phyloP scores from a whole-genome alignment of 2,797 vertebrate species.

The Ceryle rudis region DNA sequence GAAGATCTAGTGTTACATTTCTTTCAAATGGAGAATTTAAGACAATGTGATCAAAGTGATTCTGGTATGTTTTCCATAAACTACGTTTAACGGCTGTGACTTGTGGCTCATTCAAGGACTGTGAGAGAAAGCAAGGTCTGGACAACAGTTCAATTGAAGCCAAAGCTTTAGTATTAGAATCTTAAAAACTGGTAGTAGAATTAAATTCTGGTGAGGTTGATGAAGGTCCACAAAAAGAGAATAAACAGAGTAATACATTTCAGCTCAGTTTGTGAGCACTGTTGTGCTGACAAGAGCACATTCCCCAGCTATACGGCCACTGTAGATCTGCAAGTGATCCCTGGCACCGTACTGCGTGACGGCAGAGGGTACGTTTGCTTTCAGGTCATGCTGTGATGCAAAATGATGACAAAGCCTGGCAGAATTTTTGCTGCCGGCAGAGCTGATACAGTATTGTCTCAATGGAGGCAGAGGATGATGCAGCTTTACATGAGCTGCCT shows the following conservation, averaged over 20 bases:
- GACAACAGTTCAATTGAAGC: not conserved
- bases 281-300: not conserved
- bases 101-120: not conserved
- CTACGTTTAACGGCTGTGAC: not conserved
- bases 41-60: not conserved
- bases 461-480: not conserved
- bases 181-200: not conserved
- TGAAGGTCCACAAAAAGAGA: not conserved
- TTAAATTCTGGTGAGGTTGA: not conserved
- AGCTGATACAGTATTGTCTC: not conserved
- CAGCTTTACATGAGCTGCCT: slow-evolving; percentile 4
- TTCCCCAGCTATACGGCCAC: not conserved
- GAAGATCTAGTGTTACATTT: not conserved
- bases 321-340: not conserved
- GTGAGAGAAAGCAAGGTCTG: not conserved
- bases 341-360: not conserved
- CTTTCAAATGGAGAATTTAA: not conserved
- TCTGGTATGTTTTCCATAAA: not conserved
- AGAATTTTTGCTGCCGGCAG: not conserved
- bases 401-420: not conserved
- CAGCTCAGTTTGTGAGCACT: accelerated
- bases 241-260: not conserved
- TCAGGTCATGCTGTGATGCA: not conserved
- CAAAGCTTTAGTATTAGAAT: not conserved
- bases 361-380: not conserved